phyloP scores from a whole-genome alignment of 2,888 invertebrate species.

The Minunthozetes semirufus region DNA sequence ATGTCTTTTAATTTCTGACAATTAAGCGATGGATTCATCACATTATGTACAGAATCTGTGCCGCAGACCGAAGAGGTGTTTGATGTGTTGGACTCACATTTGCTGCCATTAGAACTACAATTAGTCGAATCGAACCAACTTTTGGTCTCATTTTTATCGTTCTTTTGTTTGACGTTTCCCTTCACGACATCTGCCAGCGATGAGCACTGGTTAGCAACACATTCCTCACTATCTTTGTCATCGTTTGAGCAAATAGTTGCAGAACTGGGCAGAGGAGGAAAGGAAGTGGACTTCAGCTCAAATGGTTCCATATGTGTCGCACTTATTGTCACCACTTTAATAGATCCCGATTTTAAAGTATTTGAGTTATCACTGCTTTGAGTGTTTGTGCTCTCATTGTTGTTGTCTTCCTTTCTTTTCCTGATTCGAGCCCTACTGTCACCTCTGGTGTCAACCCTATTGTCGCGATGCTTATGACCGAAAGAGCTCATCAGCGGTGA shows the following conservation, averaged over 20 bases:
- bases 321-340: neutral
- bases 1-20: slow-evolving; percentile 2
- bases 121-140: neutral
- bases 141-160: neutral
- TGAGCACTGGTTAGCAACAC: slow-evolving; percentile 1
- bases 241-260: slow-evolving; percentile 44
- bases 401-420: slow-evolving; percentile 2
- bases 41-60: slow-evolving; percentile 16
- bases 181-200: slow-evolving; percentile 30
- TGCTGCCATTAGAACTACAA: neutral
- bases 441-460: no score
- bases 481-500: neutral
- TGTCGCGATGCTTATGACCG: neutral
- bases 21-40: neutral
- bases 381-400: neutral
- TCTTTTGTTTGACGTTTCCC: slow-evolving; percentile 18
- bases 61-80: neutral
- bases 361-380: slow-evolving; percentile 36
- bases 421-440: neutral
- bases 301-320: slow-evolving; percentile 49
- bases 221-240: slow-evolving; percentile 13
- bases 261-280: slow-evolving; percentile 69
- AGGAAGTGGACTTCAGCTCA: slow-evolving; percentile 69
- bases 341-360: slow-evolving; percentile 37
- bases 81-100: neutral